A percentile compares a stretch with the other conserved stretches of the same genome.
phyloP scores from a whole-genome alignment of 2,797 vertebrate species.

The Silurus aristotelis region DNA sequence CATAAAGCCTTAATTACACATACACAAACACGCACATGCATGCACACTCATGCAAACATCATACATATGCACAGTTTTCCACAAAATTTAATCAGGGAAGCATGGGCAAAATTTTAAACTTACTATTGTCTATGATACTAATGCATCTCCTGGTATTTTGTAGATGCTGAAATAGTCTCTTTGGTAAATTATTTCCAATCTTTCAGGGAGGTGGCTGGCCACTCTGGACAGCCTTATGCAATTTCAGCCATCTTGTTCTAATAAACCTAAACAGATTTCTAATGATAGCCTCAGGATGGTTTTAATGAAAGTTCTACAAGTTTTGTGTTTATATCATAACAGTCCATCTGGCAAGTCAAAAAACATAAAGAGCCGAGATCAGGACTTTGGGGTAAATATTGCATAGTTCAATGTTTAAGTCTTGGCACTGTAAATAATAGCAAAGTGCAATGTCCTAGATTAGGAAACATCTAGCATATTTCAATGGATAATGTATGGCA shows the following conservation, averaged over 20 bases:
- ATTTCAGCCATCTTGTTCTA: conserved; percentile 23
- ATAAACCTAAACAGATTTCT: conserved; percentile 4
- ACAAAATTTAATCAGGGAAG: background rate
- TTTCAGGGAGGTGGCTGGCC: background rate
- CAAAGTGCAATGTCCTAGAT: background rate
- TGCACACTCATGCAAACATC: background rate
- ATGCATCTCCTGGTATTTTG: background rate
- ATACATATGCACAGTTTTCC: background rate
- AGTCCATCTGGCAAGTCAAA: conserved; percentile 6
- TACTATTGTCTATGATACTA: background rate
- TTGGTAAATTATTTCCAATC: background rate
- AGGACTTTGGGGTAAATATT: conserved; percentile 8
- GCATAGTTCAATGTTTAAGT: background rate
- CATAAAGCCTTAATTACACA: background rate
- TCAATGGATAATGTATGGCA: background rate
- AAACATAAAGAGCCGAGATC: background rate
- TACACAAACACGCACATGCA: background rate
- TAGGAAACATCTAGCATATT: background rate
- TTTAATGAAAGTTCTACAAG: conserved; percentile 13
- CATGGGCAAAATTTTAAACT: background rate
- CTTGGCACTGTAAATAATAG: background rate
- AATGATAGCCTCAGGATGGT: background rate
- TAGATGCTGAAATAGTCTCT: background rate
- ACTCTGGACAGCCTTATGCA: conserved; percentile 7
- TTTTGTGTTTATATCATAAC: background rate